Conservation (phyloP, 2,113 vertebrate species). For the Brevimyrus niger region DNA sequence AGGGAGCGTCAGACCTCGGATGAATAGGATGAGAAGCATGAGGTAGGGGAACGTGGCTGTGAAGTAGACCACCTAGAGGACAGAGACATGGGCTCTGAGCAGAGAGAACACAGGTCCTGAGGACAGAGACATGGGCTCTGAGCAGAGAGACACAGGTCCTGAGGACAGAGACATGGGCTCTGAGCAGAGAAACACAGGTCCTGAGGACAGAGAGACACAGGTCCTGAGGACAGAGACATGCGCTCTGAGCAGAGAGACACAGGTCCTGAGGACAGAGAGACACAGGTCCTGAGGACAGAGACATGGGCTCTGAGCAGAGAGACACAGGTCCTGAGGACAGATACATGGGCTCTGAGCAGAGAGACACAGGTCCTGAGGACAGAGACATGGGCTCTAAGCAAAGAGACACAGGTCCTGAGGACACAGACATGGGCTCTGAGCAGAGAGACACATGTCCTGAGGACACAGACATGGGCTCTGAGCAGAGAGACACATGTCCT, state of each 20-base stretch:
- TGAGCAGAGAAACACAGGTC: not conserved
- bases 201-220: not conserved
- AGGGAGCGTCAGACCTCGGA: slow-evolving; percentile 61
- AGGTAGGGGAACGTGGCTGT: slow-evolving; percentile 63
- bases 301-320: not conserved
- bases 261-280: not conserved
- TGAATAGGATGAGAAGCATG: slow-evolving; percentile 59
- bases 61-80: slow-evolving; percentile 61
- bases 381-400: not conserved
- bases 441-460: not conserved
- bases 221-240: not conserved
- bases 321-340: not conserved
- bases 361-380: not conserved
- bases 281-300: not conserved
- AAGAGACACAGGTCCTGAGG: not conserved
- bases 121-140: not conserved
- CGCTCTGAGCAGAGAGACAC: not conserved
- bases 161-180: not conserved
- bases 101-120: not conserved
- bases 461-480: not conserved
- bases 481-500: not conserved
- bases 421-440: not conserved
- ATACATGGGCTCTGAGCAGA: too few relatives aligned
- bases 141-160: not conserved
- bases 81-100: not conserved